A percentile compares a stretch with the other conserved stretches of the same genome.
phyloP scores from a whole-genome alignment of 2,888 invertebrate species.

The Tetropium fuscum region DNA sequence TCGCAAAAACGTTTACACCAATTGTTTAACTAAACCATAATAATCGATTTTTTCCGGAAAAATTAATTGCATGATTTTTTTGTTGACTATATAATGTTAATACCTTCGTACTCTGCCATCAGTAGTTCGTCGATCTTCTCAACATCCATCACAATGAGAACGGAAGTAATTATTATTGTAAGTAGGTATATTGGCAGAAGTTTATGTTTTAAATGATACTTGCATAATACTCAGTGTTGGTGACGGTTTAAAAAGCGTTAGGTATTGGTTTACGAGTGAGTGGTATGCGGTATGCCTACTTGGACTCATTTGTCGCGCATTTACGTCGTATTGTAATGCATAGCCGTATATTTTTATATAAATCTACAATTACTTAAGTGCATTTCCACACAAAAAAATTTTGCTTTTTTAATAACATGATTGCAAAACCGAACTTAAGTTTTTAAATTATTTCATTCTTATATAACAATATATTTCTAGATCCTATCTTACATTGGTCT shows the following conservation, averaged over 20 bases:
- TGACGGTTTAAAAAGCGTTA: neutral
- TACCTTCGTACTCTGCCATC: neutral
- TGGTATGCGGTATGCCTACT: too few species aligned
- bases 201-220: neutral
- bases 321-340: too few species aligned
- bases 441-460: neutral
- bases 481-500: constrained; percentile 1
- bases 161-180: constrained; percentile 1
- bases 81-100: constrained; percentile 21
- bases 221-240: neutral
- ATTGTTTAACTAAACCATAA: constrained; percentile 55
- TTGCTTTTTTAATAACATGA: neutral
- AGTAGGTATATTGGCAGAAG: too few species aligned
- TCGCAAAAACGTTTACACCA: constrained; percentile 6
- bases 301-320: too few species aligned
- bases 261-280: neutral
- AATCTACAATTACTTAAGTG: too few species aligned
- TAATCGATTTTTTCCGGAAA: constrained; percentile 33
- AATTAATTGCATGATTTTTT: constrained; percentile 33
- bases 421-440: neutral
- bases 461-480: constrained; percentile 4
- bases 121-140: constrained; percentile 2
- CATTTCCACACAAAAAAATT: too few species aligned
- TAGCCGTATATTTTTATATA: too few species aligned
- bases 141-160: constrained; percentile 10